Evolutionary conservation across 2,113 vertebrate genomes (phyloP).

Genomic region (Prionailurus bengalensis): DNA sequence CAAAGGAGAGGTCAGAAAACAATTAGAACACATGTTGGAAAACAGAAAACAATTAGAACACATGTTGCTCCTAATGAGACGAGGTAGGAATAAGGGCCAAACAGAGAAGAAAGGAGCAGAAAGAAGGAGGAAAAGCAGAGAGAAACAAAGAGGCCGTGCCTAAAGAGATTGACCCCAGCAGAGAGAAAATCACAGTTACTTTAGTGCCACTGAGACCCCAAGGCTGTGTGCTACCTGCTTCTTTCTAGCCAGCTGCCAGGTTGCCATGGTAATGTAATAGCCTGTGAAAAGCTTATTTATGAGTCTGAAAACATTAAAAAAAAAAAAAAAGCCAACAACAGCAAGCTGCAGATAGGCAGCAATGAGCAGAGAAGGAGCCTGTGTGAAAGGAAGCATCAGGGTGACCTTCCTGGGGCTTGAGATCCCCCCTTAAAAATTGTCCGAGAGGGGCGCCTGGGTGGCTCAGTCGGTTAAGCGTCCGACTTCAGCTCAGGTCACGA

Average conservation of each 20-base stretch:
- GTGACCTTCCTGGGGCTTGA: not conserved
- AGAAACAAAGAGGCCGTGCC: not conserved
- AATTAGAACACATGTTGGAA: not conserved
- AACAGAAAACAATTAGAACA: constrained; percentile 6
- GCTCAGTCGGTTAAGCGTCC: no score
- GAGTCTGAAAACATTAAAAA: constrained; percentile 57
- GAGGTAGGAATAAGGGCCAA: not conserved
- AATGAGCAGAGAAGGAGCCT: not conserved
- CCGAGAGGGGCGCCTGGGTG: not conserved
- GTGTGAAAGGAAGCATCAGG: not conserved
- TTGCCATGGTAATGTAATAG: constrained; percentile 74
- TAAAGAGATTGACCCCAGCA: not conserved
- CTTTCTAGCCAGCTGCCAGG: constrained; percentile 62
- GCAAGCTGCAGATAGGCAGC: not conserved
- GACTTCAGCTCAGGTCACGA: no score
- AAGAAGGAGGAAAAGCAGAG: not conserved
- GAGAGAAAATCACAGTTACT: constrained; percentile 35
- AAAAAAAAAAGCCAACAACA: not conserved
- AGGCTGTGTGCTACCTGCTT: constrained; percentile 51
- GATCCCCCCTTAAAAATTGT: not conserved
- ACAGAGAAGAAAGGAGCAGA: not conserved
- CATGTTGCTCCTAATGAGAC: constrained; percentile 33
- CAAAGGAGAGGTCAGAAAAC: constrained; percentile 48
- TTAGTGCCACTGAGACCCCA: constrained; percentile 45
- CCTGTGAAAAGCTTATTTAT: constrained; percentile 72